Percentiles rank a stretch among this genome's conserved stretches.
These are phyloP conservation scores for Amphipyra tragopoginis DNA, from an alignment of 2,888 invertebrate genomes.

Conservation along the genomic window DNA sequence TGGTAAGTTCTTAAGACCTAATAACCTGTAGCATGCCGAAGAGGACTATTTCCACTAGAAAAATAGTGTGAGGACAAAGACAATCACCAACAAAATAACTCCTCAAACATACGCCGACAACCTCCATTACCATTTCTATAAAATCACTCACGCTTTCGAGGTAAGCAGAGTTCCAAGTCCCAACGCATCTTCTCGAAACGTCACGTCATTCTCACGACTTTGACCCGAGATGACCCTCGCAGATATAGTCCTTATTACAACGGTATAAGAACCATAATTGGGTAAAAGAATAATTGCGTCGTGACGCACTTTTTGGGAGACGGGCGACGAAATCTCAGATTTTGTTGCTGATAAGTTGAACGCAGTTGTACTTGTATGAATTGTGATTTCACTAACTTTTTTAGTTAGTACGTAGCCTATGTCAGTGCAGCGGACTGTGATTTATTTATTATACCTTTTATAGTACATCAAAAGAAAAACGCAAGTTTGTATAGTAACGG, in stretches of 20 bases:
- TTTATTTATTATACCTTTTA: no score
- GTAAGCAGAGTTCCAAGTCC: conserved; percentile 32
- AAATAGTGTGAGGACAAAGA: no score
- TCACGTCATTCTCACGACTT: conserved; percentile 75
- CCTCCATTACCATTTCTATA: conserved; percentile 14
- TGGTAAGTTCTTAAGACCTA: no score
- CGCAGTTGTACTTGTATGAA: conserved; percentile 15
- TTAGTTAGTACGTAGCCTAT: not conserved
- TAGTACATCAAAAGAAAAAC: no score
- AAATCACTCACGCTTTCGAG: conserved; percentile 47
- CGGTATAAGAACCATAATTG: conserved; percentile 59
- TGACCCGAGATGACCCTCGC: conserved; percentile 65
- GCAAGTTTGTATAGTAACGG: no score
- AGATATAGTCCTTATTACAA: conserved; percentile 58
- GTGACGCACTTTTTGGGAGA: conserved; percentile 63
- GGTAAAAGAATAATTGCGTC: conserved; percentile 53
- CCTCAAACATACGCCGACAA: not conserved
- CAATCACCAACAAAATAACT: not conserved
- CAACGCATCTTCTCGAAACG: conserved; percentile 61
- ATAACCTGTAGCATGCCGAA: no score
- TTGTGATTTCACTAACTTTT: conserved; percentile 8
- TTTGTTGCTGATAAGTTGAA: conserved; percentile 37
- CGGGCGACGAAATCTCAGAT: conserved; percentile 55
- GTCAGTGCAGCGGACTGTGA: no score
- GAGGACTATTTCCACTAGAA: no score